phyloP scores from a whole-genome alignment of 2,797 vertebrate genomes.

The Myotis vivesi region DNA sequence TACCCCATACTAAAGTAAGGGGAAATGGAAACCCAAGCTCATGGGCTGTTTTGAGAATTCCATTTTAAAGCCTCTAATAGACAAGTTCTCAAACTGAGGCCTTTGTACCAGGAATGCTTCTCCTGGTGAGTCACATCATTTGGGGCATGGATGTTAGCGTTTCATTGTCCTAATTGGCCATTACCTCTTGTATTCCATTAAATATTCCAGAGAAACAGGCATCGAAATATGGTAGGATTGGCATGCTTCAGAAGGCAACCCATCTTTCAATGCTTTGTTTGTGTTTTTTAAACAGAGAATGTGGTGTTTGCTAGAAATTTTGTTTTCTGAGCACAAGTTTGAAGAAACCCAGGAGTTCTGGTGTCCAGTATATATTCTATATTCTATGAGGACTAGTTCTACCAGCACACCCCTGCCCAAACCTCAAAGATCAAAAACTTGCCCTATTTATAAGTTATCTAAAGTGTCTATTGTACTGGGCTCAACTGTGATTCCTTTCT shows the following conservation, averaged over 20 bases:
- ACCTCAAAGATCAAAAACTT: not conserved
- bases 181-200: not conserved
- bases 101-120: not conserved
- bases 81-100: not conserved
- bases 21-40: not conserved
- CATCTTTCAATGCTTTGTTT: not conserved
- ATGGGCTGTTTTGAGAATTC: not conserved
- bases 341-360: not conserved
- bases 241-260: not conserved
- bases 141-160: not conserved
- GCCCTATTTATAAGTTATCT: not conserved
- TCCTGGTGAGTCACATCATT: not conserved
- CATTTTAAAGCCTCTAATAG: not conserved
- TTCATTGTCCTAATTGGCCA: not conserved
- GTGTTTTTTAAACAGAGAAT: not conserved
- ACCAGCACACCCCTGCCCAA: fast-evolving
- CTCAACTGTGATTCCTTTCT: not conserved
- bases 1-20: not conserved
- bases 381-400: not conserved
- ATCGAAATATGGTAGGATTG: not conserved
- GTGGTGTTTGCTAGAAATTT: not conserved
- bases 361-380: not conserved
- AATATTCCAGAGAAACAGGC: not conserved
- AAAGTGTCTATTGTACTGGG: not conserved
- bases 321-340: not conserved